Evolutionary conservation across 92 coral and sea anemone species (phyloP).

Genomic region (Actinostola sp.): DNA sequence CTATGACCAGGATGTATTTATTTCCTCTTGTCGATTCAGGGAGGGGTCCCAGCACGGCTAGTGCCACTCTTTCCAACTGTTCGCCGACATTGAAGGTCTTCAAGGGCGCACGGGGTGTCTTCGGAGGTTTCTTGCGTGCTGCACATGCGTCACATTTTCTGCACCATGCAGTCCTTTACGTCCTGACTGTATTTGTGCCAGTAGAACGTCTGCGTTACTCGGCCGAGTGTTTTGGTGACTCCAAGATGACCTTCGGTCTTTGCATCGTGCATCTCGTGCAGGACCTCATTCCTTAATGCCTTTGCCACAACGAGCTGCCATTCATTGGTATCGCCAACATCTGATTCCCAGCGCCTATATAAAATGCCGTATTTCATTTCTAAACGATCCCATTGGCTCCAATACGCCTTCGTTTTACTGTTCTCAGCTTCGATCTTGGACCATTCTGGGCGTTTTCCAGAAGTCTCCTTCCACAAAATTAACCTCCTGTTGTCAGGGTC

Average conservation of each 20-base stretch:
- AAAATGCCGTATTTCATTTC: background rate
- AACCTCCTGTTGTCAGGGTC: conserved; percentile 20
- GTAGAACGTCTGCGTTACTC: conserved; percentile 26
- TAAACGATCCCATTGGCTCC: conserved; percentile 46
- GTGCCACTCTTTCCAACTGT: conserved; percentile 36
- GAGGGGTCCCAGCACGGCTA: conserved; percentile 37
- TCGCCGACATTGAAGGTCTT: conserved; percentile 18
- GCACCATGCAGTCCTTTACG: conserved; percentile 28
- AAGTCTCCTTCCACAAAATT: conserved; percentile 11
- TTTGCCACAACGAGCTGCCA: conserved; percentile 27
- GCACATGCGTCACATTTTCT: conserved; percentile 29
- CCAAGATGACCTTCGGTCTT: conserved; percentile 32
- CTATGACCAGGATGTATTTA: too few relatives aligned
- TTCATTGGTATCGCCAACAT: conserved; percentile 5
- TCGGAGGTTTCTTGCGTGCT: background rate
- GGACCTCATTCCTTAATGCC: conserved; percentile 4
- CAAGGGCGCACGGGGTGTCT: conserved; percentile 20
- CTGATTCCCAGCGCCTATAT: conserved; percentile 21
- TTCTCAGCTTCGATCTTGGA: conserved; percentile 22
- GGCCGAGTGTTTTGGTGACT: background rate
- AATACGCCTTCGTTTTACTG: conserved; percentile 30
- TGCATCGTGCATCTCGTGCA: conserved; percentile 4
- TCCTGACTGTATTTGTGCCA: conserved; percentile 11
- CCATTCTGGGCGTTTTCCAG: conserved; percentile 8
- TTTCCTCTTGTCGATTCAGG: conserved; percentile 26